phyloP scores from a whole-genome alignment of 2,888 invertebrate genomes.

The Cheilosia urbana region DNA sequence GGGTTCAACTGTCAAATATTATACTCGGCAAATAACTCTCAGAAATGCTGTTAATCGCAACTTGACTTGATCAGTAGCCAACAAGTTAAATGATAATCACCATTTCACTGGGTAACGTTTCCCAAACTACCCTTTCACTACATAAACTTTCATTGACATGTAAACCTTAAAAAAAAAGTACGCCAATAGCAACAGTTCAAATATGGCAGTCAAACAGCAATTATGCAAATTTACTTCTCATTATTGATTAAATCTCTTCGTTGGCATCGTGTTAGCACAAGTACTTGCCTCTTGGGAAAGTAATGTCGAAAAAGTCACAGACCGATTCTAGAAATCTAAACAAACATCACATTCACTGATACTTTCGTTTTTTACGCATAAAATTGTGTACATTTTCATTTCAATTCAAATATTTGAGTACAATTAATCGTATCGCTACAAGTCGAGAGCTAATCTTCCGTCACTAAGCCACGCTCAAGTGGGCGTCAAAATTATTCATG shows the following conservation, averaged over 20 bases:
- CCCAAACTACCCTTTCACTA: too few species aligned
- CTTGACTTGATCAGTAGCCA: too few species aligned
- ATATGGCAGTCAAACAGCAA: not conserved
- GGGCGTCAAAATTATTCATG: slow-evolving; percentile 4
- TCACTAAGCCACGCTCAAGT: slow-evolving; percentile 19
- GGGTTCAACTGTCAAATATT: too few species aligned
- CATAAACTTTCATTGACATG: too few species aligned
- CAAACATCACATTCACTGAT: not conserved
- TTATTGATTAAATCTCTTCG: slow-evolving; percentile 1
- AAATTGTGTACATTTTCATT: slow-evolving; percentile 43
- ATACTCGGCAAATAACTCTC: too few species aligned
- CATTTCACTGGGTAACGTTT: too few species aligned
- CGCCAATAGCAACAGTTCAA: not conserved
- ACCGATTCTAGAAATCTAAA: slow-evolving; percentile 16
- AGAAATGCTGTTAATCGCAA: too few species aligned
- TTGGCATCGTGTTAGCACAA: slow-evolving; percentile 13
- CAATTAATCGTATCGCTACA: slow-evolving; percentile 23
- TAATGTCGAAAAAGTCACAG: slow-evolving; percentile 25
- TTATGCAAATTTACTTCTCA: slow-evolving; percentile 15
- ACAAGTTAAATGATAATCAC: too few species aligned
- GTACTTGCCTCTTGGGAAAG: slow-evolving; percentile 26
- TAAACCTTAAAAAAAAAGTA: too few species aligned
- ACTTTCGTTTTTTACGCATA: slow-evolving; percentile 51
- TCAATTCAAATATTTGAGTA: slow-evolving; percentile 48
- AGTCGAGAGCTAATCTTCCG: slow-evolving; percentile 36